Conservation (phyloP, 53 echinoderm and acorn worm species). For the Apostichopus leukothele region DNA sequence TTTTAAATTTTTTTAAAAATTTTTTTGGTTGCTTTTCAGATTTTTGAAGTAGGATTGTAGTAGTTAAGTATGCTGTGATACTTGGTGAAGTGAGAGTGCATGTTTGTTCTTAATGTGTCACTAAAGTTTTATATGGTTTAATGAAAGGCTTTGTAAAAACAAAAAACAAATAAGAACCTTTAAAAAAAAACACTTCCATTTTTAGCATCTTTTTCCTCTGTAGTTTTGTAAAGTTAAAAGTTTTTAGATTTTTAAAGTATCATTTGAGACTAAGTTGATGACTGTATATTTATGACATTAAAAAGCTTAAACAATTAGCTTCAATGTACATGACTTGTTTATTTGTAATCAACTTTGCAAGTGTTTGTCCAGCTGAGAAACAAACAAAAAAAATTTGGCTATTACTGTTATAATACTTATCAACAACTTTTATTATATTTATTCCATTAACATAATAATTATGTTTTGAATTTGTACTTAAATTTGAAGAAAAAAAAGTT, state of each 20-base stretch:
- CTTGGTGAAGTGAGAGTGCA: neutral
- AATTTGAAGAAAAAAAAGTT: no score
- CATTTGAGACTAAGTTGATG: neutral
- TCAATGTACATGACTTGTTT: neutral
- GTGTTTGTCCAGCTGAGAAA: neutral
- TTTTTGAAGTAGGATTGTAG: neutral
- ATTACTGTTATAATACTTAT: neutral
- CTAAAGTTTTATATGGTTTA: neutral
- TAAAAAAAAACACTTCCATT: neutral
- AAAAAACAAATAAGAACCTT: neutral
- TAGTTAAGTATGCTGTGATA: neutral
- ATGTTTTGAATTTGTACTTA: no score
- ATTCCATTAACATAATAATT: no score
- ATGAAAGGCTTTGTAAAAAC: neutral
- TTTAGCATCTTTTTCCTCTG: neutral
- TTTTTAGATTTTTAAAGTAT: neutral
- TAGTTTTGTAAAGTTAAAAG: constrained; percentile 12
- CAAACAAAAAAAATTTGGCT: neutral
- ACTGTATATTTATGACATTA: constrained; percentile 42
- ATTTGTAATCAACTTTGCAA: neutral
- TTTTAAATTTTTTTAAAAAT: neutral
- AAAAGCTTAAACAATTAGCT: neutral
- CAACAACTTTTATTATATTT: no score
- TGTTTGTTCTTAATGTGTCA: neutral
- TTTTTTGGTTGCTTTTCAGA: neutral